Evolutionary conservation across 2,797 vertebrate genomes (phyloP), one percentile per base, ranked within the genome.

Genomic region (Melanitta fusca): DNA sequence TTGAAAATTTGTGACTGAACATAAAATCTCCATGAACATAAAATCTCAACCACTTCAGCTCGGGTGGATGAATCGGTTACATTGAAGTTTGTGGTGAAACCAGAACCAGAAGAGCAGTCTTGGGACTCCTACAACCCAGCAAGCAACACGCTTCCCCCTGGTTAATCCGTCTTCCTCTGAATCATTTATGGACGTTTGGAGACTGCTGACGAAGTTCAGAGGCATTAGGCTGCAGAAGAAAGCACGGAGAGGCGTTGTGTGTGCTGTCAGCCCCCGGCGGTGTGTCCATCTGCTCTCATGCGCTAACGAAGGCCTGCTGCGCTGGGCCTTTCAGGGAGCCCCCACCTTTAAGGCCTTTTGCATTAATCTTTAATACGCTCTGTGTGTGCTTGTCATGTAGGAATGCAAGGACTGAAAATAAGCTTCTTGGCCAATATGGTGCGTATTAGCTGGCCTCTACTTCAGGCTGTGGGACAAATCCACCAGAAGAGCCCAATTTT

Each of bases 361-460:
- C 90, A 95, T 95, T 53, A 94, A 96, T 95, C 86, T 95, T 97
- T 96, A 70, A 97, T 93, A 43, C 41, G 72, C 9, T 58, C 36
- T 95, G 80, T 61, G 45, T 94, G 61, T 85, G 72, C 47, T 62
- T 66, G 65, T 83, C 62, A 8, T 83, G 65, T 49, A 83, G 73
- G 69, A 89, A 89, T 86, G 95, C 45, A 79, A 79, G 71, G 51
- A 75, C 65, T 89, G 81, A 93, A 92, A 91, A 81, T 81, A 43
- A 86, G n/a, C 60, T 95, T 62, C 70, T 80, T 80, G 69, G 65
- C 51, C 75, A 85, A 96, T 73, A 78, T 41, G 43, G 75, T 78
- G 36, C 19, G 6, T 62, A 66, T 70, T 61, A 74, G 14, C 41
- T 85, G 57, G 47, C 32, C 88, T 73, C 58, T 77, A 36, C 49